Evolutionary conservation across 2,888 invertebrate genomes (phyloP).

Genomic region (Apotomis betuletana): DNA sequence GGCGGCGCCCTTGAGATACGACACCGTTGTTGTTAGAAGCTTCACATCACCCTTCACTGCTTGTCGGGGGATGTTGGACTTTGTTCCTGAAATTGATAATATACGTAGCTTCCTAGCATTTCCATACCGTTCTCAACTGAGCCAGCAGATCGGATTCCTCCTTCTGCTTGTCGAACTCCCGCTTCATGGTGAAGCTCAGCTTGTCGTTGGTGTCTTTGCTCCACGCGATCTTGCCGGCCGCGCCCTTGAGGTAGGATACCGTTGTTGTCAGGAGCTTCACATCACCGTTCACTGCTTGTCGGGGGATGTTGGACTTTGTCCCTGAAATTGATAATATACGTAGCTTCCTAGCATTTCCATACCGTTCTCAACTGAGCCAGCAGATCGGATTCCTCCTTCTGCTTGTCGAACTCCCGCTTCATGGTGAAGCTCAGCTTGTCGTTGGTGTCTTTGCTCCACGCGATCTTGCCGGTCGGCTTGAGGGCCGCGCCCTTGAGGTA

Average conservation of each 20-base stretch:
- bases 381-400: constrained; percentile 93
- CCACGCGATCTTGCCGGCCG: constrained; percentile 88
- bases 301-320: no score
- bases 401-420: constrained; percentile 95
- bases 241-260: no score
- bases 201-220: constrained; percentile 89
- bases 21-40: constrained; percentile 82
- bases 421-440: constrained; percentile 95
- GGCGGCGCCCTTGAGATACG: constrained; percentile 83
- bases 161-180: constrained; percentile 95
- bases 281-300: no score
- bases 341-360: no score
- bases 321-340: no score
- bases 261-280: no score
- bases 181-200: constrained; percentile 94
- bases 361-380: constrained; percentile 93
- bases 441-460: constrained; percentile 89
- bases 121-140: constrained; percentile 89
- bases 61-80: constrained; percentile 70
- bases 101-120: no score
- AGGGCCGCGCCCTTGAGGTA: constrained; percentile 83
- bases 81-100: constrained; percentile 53
- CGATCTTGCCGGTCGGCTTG: constrained; percentile 81
- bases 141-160: constrained; percentile 94
- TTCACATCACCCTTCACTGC: constrained; percentile 75